Conservation (phyloP, 2,888 invertebrate species). For the Philopedon plagiatum region DNA sequence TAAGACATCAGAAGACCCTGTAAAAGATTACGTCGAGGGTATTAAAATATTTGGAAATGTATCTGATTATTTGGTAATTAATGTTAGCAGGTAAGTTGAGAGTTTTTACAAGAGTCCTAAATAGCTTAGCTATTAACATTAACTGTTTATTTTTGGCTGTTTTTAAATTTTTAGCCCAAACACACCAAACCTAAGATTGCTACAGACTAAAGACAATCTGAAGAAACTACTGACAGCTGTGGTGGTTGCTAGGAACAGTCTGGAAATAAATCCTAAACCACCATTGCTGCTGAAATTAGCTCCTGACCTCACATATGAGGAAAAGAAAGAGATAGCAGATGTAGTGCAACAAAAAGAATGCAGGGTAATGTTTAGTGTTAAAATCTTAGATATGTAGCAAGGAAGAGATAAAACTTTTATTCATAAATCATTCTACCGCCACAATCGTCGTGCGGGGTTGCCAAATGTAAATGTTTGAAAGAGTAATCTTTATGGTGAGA, state of each 20-base stretch:
- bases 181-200: slow-evolving; percentile 88
- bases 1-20: slow-evolving; percentile 82
- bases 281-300: slow-evolving; percentile 95
- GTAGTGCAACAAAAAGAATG: slow-evolving; percentile 76
- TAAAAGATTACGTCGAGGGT: slow-evolving; percentile 88
- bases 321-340: slow-evolving; percentile 85
- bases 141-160: neutral
- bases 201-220: slow-evolving; percentile 86
- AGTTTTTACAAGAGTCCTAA: too few species aligned
- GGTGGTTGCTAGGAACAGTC: slow-evolving; percentile 73
- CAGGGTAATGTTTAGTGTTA: slow-evolving; percentile 57
- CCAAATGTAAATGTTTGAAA: too few species aligned
- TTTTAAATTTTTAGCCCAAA: slow-evolving; percentile 82
- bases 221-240: slow-evolving; percentile 77
- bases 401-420: neutral
- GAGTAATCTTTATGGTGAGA: too few species aligned
- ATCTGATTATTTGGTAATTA: slow-evolving; percentile 97
- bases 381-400: neutral
- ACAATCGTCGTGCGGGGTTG: too few species aligned
- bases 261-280: slow-evolving; percentile 71
- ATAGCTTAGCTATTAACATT: too few species aligned
- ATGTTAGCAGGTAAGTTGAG: slow-evolving; percentile 96
- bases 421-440: too few species aligned
- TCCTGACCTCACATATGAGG: slow-evolving; percentile 86
- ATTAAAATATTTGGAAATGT: slow-evolving; percentile 84